These are phyloP conservation scores for Cheumatopsyche charites DNA, from an alignment of 1,140 invertebrate genomes.

Conservation along the genomic window DNA sequence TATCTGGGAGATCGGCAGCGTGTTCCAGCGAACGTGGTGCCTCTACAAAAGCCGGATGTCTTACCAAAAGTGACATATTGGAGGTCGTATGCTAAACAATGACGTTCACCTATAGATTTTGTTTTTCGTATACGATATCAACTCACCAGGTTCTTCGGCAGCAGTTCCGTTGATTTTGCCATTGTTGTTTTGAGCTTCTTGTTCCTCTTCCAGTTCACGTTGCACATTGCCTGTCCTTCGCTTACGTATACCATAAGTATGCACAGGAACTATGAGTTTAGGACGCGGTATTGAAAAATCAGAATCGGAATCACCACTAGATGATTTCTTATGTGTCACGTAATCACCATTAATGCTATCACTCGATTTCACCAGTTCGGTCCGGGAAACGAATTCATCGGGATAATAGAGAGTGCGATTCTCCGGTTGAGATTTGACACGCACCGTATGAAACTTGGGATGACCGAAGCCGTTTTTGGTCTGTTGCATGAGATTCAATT, in stretches of 20 bases:
- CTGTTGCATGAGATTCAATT: slow-evolving; percentile 58
- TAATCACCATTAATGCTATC: slow-evolving; percentile 55
- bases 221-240: slow-evolving; percentile 77
- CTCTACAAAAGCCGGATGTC: slow-evolving; percentile 6
- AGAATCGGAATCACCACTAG: slow-evolving; percentile 60
- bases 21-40: neutral
- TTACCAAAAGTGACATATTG: slow-evolving; percentile 23
- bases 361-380: neutral
- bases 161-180: neutral
- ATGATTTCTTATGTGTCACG: slow-evolving; percentile 54
- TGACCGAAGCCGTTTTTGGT: slow-evolving; percentile 7
- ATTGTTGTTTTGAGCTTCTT: slow-evolving; percentile 4
- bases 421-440: slow-evolving; percentile 54
- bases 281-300: slow-evolving; percentile 83
- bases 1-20: neutral
- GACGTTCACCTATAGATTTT: slow-evolving; percentile 1
- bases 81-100: slow-evolving; percentile 5
- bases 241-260: slow-evolving; percentile 79
- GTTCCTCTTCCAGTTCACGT: slow-evolving; percentile 43
- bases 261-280: slow-evolving; percentile 83
- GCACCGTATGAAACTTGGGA: slow-evolving; percentile 53
- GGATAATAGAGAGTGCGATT: slow-evolving; percentile 24
- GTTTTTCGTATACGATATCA: neutral
- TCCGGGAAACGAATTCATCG: slow-evolving; percentile 30
- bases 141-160: neutral